Evolutionary conservation across 2,888 invertebrate species (phyloP), one percentile per base, ranked within the genome.

Genomic region (Macaria notata): DNA sequence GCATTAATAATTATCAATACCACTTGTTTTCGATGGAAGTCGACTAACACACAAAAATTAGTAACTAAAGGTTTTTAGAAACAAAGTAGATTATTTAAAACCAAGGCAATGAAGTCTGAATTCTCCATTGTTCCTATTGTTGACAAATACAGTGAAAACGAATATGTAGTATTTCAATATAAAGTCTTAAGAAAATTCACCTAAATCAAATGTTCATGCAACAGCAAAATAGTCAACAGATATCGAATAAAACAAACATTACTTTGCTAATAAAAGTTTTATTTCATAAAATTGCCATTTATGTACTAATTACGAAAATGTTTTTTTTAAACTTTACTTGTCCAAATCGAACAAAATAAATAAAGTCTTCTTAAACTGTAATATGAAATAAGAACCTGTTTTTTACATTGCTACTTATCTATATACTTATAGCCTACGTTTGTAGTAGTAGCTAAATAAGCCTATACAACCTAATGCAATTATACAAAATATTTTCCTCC

Each of bases 391-490:
- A 82, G 81, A 83, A 83, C 77, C 76, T 78, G 75, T 79, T 75
- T 77, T 86, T 82, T 86, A 87, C 85, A 85, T 79, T 76, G 71
- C 81, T 84, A 81, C 78, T 71, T 79, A 75, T 62, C 73, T 79
- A 81, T 72, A 72, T 72, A 72, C 72, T 72, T 78, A 80, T 64
- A 62, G 75, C 72, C 81, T 85, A 84, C 75, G 71, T 73, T 72
- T 56, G 68, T 61, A 73, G 79, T 78, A 78, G 77, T 81, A 67
- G 61, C 66, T 77, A 72, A 71, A 72, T 73, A 70, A 83, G 79
- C 81, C 83, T 88, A 88, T 85, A 89, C 88, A 90, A 89, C 88
- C 88, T 86, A 87, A 86, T 78, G 82, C 82, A 87, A 89, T 88
- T 86, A 86, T 88, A 90, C 87, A 89, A 88, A 89, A 88, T 88